These are phyloP conservation scores for Meiosimyza decipiens DNA, from an alignment of 2,888 invertebrate species.

Conservation along the genomic window DNA sequence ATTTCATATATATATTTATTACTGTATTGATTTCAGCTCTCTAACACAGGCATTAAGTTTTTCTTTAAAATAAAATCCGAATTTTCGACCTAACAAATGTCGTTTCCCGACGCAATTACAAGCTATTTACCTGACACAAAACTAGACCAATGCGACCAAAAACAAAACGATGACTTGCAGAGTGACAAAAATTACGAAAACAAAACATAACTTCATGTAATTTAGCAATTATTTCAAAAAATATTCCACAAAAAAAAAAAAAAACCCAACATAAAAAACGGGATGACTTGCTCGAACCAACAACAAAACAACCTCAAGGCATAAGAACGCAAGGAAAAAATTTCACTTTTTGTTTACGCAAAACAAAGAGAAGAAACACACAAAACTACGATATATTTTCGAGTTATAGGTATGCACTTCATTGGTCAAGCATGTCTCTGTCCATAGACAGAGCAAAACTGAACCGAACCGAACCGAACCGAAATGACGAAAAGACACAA, in stretches of 20 bases:
- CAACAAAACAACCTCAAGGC: background rate
- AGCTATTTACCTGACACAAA: slow-evolving; percentile 15
- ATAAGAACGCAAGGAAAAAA: too few relatives aligned
- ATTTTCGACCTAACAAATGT: slow-evolving; percentile 6
- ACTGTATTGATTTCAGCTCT: too few relatives aligned
- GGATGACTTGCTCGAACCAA: slow-evolving; percentile 12
- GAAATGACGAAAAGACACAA: slow-evolving; percentile 41
- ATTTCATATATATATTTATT: too few relatives aligned
- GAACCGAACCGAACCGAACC: background rate
- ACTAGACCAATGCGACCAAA: background rate
- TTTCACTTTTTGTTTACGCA: too few relatives aligned
- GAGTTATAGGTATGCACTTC: slow-evolving; percentile 4
- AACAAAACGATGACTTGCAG: slow-evolving; percentile 17
- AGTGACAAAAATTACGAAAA: background rate
- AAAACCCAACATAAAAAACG: background rate
- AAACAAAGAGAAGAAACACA: too few relatives aligned
- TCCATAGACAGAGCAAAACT: background rate
- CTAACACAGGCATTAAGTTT: too few relatives aligned
- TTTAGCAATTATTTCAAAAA: slow-evolving; percentile 30
- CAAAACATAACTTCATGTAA: slow-evolving; percentile 26
- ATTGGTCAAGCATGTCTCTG: slow-evolving; percentile 10
- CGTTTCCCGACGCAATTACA: slow-evolving; percentile 27
- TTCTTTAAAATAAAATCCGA: too few relatives aligned
- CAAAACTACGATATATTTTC: too few relatives aligned
- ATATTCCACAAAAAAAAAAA: background rate